Evolutionary conservation across 2,888 invertebrate species (phyloP).

Genomic region (Rotaria socialis): DNA sequence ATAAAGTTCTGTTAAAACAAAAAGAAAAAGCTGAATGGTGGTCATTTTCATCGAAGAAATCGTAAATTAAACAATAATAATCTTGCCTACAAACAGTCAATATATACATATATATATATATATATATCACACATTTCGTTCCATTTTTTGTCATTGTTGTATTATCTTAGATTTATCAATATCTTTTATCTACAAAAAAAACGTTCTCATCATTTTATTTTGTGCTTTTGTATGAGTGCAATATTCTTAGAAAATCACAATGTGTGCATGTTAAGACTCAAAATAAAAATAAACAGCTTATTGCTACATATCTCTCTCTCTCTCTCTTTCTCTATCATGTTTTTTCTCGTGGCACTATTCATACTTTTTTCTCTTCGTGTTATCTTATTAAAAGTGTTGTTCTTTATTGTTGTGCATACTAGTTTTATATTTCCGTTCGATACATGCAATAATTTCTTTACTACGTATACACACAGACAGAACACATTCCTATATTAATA

Average conservation of each 20-base stretch:
- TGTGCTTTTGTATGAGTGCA: background rate
- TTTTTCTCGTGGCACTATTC: background rate
- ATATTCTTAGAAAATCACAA: background rate
- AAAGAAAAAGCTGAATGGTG: constrained; percentile 21
- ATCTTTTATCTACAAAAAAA: too few species aligned
- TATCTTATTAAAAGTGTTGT: background rate
- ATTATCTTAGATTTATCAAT: background rate
- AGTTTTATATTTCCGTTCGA: background rate
- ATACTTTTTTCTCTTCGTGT: background rate
- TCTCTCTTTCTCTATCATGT: too few species aligned
- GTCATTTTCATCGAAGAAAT: constrained; percentile 17
- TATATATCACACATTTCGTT: too few species aligned
- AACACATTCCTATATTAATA: background rate
- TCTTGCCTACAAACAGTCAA: background rate
- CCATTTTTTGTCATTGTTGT: background rate
- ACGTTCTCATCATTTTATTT: too few species aligned
- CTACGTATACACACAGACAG: background rate
- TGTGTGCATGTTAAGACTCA: background rate
- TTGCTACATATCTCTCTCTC: background rate
- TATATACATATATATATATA: background rate
- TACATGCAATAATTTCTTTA: constrained; percentile 18
- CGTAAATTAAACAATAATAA: background rate
- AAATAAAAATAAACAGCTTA: background rate
- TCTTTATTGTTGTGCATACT: background rate
- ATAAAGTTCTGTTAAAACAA: constrained; percentile 12